Evolutionary conservation across 1,140 invertebrate genomes (phyloP).

Genomic region (Drosophila tani): DNA sequence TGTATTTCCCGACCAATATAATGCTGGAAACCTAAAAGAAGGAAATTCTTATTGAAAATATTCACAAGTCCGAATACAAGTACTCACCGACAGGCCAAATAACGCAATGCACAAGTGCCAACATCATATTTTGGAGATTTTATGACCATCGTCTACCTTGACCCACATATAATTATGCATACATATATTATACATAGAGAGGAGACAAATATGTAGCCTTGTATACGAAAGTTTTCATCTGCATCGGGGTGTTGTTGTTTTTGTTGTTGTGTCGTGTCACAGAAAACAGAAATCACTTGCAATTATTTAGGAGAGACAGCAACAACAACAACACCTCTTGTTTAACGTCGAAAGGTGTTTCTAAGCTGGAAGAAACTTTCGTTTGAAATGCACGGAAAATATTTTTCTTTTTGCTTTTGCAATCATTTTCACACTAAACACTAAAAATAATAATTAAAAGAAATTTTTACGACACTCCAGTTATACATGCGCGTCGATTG

Average conservation of each 20-base stretch:
- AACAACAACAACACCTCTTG: neutral
- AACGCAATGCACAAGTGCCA: conserved; percentile 19
- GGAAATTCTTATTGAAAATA: neutral
- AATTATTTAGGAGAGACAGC: conserved; percentile 1
- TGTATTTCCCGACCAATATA: conserved; percentile 4
- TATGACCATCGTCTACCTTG: conserved; percentile 25
- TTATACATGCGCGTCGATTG: conserved; percentile 1
- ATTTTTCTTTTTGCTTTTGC: neutral
- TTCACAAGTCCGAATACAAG: neutral
- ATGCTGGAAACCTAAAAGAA: conserved; percentile 5
- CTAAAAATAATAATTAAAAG: conserved; percentile 1
- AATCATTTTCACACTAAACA: neutral
- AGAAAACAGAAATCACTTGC: conserved; percentile 20
- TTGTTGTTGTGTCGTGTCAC: neutral
- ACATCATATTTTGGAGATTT: conserved; percentile 24
- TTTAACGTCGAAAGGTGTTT: conserved; percentile 5
- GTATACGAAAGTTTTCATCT: neutral
- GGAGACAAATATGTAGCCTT: conserved; percentile 3
- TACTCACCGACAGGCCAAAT: conserved; percentile 19
- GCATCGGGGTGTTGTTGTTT: neutral
- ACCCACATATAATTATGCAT: conserved; percentile 32
- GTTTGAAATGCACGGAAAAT: neutral
- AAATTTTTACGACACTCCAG: neutral
- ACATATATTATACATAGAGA: conserved; percentile 17
- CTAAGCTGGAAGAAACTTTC: conserved; percentile 5